Percentiles rank a stretch among this genome's conserved stretches.
Conservation (phyloP, 2,113 vertebrate genomes). For the Alethe castanea region DNA sequence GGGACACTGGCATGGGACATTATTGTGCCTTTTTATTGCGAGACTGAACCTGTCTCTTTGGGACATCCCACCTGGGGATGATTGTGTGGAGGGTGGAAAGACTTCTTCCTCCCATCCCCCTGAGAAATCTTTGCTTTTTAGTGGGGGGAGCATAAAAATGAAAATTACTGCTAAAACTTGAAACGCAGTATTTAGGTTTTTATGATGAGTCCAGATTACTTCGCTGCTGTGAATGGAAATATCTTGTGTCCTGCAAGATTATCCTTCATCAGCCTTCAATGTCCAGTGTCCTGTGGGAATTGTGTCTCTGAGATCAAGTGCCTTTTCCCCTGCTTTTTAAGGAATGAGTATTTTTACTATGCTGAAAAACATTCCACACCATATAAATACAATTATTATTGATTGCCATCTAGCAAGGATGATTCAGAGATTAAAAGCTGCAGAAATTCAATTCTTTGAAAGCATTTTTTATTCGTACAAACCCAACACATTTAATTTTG, state of each 20-base stretch:
- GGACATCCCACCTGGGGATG: background rate
- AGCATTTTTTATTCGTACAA: background rate
- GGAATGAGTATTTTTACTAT: background rate
- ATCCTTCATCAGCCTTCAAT: background rate
- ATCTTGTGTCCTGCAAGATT: background rate
- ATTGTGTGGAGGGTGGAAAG: background rate
- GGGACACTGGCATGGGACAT: background rate
- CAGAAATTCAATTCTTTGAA: background rate
- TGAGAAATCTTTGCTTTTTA: background rate
- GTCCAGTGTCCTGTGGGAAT: background rate
- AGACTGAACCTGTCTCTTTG: background rate
- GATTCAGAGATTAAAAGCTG: background rate
- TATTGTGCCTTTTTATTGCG: background rate
- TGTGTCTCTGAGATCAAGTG: background rate
- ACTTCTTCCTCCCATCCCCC: rapidly evolving
- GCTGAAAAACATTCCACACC: background rate
- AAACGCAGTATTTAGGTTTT: background rate
- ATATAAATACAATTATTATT: background rate
- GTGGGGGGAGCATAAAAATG: background rate
- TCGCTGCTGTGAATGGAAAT: background rate
- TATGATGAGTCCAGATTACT: background rate
- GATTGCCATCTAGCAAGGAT: background rate
- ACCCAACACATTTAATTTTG: background rate
- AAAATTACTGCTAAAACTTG: background rate
- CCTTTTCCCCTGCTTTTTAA: background rate